Percentiles rank a stretch among this genome's conserved stretches.
Evolutionary conservation across 2,113 vertebrate genomes (phyloP).

Genomic region (Saccopteryx leptura): DNA sequence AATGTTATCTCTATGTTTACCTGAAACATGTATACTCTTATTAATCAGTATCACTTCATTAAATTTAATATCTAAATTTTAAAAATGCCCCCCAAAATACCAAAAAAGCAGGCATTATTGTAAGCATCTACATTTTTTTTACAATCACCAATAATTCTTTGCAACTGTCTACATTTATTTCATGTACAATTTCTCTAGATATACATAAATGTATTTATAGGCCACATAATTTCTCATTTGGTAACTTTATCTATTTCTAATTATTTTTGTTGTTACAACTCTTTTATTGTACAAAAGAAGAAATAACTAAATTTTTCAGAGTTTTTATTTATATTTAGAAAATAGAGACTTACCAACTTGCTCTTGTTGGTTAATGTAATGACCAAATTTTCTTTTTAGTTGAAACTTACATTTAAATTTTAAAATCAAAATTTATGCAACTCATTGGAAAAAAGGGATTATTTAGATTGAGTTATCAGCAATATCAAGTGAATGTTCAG

Average conservation of each 20-base stretch:
- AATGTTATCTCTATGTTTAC: no score
- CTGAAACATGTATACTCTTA: no score
- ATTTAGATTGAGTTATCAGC: not conserved
- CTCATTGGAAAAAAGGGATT: not conserved
- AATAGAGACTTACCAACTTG: not conserved
- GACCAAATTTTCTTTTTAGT: not conserved
- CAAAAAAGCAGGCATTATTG: not conserved
- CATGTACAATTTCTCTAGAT: not conserved
- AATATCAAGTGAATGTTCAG: no score
- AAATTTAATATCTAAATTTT: no score
- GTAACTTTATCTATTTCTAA: not conserved
- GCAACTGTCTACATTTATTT: not conserved
- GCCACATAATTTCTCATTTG: not conserved
- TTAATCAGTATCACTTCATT: no score
- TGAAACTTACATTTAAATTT: constrained; percentile 9
- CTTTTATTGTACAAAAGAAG: not conserved
- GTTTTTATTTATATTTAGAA: not conserved
- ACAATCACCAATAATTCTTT: not conserved
- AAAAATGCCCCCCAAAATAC: no score
- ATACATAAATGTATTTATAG: not conserved
- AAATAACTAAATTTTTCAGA: not conserved
- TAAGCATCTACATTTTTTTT: not conserved
- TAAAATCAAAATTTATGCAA: not conserved
- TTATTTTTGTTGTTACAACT: not conserved
- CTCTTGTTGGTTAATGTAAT: not conserved